Evolutionary conservation across 2,888 invertebrate species (phyloP), one percentile per base, ranked within the genome.

Genomic region (Eupithecia vulgata): DNA sequence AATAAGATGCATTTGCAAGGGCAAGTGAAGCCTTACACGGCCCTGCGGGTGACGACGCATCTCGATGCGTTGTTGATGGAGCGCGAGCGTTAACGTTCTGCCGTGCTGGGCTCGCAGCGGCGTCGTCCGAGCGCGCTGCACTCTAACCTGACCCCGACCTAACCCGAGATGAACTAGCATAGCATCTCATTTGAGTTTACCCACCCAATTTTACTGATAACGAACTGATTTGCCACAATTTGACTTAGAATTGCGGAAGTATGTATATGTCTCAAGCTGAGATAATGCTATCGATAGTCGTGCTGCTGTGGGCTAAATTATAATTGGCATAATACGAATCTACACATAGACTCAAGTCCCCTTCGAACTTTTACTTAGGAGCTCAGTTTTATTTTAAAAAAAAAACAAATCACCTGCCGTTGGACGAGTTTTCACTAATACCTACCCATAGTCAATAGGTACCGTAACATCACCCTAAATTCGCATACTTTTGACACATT

Each of bases 161-260:
- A 88, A 90, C 91, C 88, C 83, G 83, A 86, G 88, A 89, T 91
- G 90, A 91, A 91, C 91, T 83, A 90, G 82, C 82, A 78, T 83
- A 90, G 82, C 82, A 78, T 82, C 81, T 90, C 91, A 94, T 93
- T 93, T 90, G 88, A 90, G 92, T 91, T 92, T 92, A 91, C 87
- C 90, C 91, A 92, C 93, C 93, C 87, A 93, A 91, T 92, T 94
- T 92, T 83, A 85, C 86, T 80, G 93, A 93, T 93, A 92, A 87
- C 85, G 80, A 79, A 82, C 83, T 74, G 86, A 87, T 88, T 89
- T 82, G 87, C 86, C 82, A 86, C 83, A 84, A 79, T 84, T 84
- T 79, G 81, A 82, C 80, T 83, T 82, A 79, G 80, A 80, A 65
- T 65, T 81, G 74, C 90, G 89, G 90, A 91, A 91, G 88, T 88